Conservation (phyloP, 2,888 invertebrate species). For the Troides oblongomaculatus region DNA sequence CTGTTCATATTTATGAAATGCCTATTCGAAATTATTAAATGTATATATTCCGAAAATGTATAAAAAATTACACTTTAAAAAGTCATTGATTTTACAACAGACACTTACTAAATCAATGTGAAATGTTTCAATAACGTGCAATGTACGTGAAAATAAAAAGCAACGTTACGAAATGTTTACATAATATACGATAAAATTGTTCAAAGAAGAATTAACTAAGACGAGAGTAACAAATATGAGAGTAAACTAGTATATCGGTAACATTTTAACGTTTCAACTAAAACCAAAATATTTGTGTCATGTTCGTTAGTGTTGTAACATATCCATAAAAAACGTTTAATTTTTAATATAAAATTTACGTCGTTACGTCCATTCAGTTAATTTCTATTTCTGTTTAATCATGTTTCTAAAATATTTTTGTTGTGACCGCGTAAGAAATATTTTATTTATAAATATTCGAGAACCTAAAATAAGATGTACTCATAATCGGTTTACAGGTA, state of each 20-base stretch:
- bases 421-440: background rate
- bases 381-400: background rate
- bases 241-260: slow-evolving; percentile 2
- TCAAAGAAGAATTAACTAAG: slow-evolving; percentile 4
- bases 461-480: background rate
- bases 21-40: background rate
- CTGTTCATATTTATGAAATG: slow-evolving; percentile 19
- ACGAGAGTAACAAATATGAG: background rate
- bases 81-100: background rate
- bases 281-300: slow-evolving; percentile 25
- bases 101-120: background rate
- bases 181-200: background rate
- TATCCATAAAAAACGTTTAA: background rate
- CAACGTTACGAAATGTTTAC: background rate
- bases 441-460: background rate
- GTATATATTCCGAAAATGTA: background rate
- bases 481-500: background rate
- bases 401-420: background rate
- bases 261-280: slow-evolving; percentile 13
- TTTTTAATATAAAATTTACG: background rate
- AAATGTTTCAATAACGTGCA: slow-evolving; percentile 14
- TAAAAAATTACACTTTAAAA: background rate
- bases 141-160: background rate
- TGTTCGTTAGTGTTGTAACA: slow-evolving; percentile 2
- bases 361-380: background rate